These are phyloP conservation scores for Nilaparvata lugens DNA, from an alignment of 1,140 invertebrate genomes.

Conservation along the genomic window DNA sequence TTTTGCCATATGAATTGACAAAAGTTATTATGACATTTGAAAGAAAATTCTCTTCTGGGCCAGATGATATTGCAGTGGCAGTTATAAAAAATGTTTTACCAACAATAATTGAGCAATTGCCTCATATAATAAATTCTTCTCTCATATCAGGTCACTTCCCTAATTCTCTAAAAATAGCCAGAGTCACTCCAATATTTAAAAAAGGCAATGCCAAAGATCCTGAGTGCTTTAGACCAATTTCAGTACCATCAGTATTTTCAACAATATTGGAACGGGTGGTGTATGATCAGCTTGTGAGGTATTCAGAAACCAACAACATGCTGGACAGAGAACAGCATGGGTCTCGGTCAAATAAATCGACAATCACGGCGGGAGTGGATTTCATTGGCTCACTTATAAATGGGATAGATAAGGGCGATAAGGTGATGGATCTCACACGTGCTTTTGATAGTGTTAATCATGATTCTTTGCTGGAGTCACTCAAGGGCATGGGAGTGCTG, in stretches of 20 bases:
- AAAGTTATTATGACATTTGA: conserved; percentile 2
- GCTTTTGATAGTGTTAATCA: no score
- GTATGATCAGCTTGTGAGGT: conserved; percentile 16
- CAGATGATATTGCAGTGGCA: conserved; percentile 5
- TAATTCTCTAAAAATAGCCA: conserved; percentile 17
- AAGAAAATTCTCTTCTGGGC: not conserved
- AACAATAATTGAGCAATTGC: conserved; percentile 2
- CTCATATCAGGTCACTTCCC: conserved; percentile 17
- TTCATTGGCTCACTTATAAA: no score
- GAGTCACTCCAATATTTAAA: conserved; percentile 21
- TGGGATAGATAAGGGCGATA: no score
- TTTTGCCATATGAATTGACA: not conserved
- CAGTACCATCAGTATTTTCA: conserved; percentile 17
- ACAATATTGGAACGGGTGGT: conserved; percentile 22
- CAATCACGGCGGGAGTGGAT: no score
- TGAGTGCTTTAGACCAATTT: conserved; percentile 20
- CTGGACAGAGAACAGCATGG: conserved; percentile 1
- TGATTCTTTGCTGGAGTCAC: no score
- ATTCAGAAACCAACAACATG: conserved; percentile 17
- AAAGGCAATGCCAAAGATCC: conserved; percentile 17
- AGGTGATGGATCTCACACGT: no score
- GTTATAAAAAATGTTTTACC: no score
- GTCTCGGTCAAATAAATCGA: no score
- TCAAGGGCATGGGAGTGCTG: no score
- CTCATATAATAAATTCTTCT: conserved; percentile 12